phyloP scores from a whole-genome alignment of 2,113 vertebrate species.

The Ctenodactylus gundi region DNA sequence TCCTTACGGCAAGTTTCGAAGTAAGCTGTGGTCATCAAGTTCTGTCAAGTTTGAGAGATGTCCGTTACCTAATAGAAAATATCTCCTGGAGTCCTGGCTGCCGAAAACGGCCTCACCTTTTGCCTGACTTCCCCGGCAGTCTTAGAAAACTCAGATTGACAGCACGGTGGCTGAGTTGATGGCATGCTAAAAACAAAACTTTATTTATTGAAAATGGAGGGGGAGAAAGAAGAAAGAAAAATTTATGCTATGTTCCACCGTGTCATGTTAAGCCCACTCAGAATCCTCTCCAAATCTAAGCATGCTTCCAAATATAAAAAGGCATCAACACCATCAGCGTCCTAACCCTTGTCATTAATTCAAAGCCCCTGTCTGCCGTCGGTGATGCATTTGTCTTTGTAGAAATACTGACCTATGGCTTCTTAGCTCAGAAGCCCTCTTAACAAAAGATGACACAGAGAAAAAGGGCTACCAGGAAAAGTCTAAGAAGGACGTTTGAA shows the following conservation, averaged over 20 bases:
- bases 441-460: background rate
- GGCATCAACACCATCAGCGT: too few relatives aligned
- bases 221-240: background rate
- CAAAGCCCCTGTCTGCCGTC: background rate
- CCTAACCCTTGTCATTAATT: background rate
- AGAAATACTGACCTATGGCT: too few relatives aligned
- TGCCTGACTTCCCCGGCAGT: conserved; percentile 13
- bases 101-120: background rate
- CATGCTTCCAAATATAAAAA: background rate
- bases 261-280: background rate
- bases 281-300: background rate
- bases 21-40: conserved; percentile 43
- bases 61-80: conserved; percentile 23
- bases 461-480: background rate
- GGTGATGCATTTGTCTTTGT: accelerated
- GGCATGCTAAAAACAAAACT: background rate
- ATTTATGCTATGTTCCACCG: background rate
- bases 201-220: background rate
- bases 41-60: conserved; percentile 36
- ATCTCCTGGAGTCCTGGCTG: conserved; percentile 5
- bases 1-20: background rate
- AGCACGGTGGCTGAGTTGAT: background rate
- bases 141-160: conserved; percentile 21
- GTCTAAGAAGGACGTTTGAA: background rate
- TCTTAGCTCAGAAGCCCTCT: background rate